Evolutionary conservation across 2,797 vertebrate genomes (phyloP).

Genomic region (Cynopterus sphinx): DNA sequence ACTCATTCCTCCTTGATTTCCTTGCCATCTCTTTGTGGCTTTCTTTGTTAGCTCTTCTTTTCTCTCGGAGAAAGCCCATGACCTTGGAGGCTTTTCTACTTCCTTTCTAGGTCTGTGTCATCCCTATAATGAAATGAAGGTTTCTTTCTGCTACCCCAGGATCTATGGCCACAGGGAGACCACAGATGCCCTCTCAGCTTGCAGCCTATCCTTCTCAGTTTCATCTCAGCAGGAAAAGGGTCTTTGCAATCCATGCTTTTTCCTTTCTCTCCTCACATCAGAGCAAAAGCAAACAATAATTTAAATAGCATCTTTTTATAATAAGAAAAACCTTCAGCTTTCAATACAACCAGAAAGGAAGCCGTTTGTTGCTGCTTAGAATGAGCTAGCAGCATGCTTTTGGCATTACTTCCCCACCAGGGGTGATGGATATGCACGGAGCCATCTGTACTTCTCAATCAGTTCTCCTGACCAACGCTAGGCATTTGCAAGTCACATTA

Average conservation of each 20-base stretch:
- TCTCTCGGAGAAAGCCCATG: slow-evolving; percentile 2
- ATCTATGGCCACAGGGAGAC: neutral
- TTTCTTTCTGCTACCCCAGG: slow-evolving; percentile 52
- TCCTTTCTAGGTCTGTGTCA: slow-evolving; percentile 2
- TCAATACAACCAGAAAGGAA: slow-evolving; percentile 61
- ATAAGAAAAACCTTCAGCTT: slow-evolving; percentile 55
- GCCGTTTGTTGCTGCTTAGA: slow-evolving; percentile 19
- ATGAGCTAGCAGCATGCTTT: slow-evolving; percentile 34
- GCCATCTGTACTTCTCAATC: slow-evolving; percentile 51
- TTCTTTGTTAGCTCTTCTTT: slow-evolving; percentile 51
- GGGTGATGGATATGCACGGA: neutral
- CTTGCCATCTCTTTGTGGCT: slow-evolving; percentile 50
- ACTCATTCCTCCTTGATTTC: slow-evolving; percentile 18
- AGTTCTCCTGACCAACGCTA: neutral
- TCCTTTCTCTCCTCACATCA: slow-evolving; percentile 54
- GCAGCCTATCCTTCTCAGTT: neutral
- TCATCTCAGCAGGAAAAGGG: slow-evolving; percentile 63
- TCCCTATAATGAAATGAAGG: slow-evolving; percentile 24
- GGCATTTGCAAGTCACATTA: slow-evolving; percentile 13
- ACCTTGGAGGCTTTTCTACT: slow-evolving; percentile 47
- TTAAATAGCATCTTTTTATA: slow-evolving; percentile 59
- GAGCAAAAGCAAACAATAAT: slow-evolving; percentile 56
- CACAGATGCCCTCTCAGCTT: slow-evolving; percentile 69
- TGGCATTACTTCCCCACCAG: neutral
- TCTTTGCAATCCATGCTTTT: slow-evolving; percentile 28